phyloP scores from a whole-genome alignment of 1,140 invertebrate species.

The Helicoverpa zea region DNA sequence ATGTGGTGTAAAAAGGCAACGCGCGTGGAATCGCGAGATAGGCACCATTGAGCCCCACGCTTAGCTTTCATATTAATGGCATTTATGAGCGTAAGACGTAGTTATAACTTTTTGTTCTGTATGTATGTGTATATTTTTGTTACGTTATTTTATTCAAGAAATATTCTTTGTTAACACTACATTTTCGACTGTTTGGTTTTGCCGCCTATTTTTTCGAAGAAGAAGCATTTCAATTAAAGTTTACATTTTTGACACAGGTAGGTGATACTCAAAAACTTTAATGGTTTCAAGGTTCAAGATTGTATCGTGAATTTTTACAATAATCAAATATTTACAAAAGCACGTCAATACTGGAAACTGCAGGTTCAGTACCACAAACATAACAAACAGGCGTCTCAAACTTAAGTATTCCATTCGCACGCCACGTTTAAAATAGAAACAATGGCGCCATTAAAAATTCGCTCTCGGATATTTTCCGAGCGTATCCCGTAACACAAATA shows the following conservation, averaged over 20 bases:
- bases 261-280: no score
- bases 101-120: conserved; percentile 36
- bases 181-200: no score
- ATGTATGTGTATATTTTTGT: background rate
- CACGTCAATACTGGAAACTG: conserved; percentile 26
- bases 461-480: conserved; percentile 83
- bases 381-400: conserved; percentile 71
- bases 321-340: no score
- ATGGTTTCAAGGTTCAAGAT: no score
- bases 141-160: background rate
- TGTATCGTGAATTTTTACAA: background rate
- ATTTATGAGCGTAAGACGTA: conserved; percentile 46
- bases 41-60: conserved; percentile 52
- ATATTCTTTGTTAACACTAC: background rate
- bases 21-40: conserved; percentile 61
- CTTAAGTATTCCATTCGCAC: conserved; percentile 84
- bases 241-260: no score
- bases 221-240: no score
- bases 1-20: conserved; percentile 64
- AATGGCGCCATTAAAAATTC: conserved; percentile 86
- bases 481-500: conserved; percentile 83
- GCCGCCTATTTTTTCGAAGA: no score
- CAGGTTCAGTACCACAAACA: conserved; percentile 8
- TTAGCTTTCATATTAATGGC: conserved; percentile 61
- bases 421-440: conserved; percentile 85